Base-by-base conservation (phyloP, 2,113 vertebrate genomes). In the Girardinichthys multiradiatus region DNA sequence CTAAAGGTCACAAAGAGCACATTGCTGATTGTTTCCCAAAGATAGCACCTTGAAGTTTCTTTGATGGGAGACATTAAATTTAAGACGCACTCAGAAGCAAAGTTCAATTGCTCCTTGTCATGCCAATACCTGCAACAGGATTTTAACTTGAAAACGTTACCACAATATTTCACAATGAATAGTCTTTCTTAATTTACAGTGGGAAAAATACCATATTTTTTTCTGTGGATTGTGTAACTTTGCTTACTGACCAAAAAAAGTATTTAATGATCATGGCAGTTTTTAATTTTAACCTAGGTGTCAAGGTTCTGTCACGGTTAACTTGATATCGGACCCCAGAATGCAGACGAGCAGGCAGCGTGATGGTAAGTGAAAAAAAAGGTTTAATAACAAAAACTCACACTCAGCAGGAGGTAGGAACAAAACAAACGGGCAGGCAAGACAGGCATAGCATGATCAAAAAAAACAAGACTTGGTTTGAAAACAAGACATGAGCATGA, bases 21-120 rank as follows among this genome's bases (percentile, higher is more conserved):
- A 70, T 61, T 86, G 86, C 86, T 93, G 91, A 93, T 91, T 92
- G 92, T 93, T 92, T 92, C 90, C 86, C 87, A 91, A 90, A 92
- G 85, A 90, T 88, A 88, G 84, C 80, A 76, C 75, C 83, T 83
- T 91, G 85, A 91, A 90, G 90, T 92, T 91, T 87, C 86, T 84
- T 79, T 91, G 86, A 89, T 90, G 79, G 89, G 86, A 91, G 86
- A 92, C 90, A 90, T 91, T 91, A 84, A 83, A 86, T 87, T 86
- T 82, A 85, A 88, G 83, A 89, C 67, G 61, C n/a, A 57, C 74
- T 88, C 64, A 45, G 75, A 87, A 80, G 87, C 70, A 37, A 85
- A 86, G 80, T 89, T 91, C 9, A 11, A 92, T 92, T 83, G 74
- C 83, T 90, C 88, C 86, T 76, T 83, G 85, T 90, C 87, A 90